Percentiles rank a stretch among this genome's conserved stretches.
phyloP scores from a whole-genome alignment of 1,140 invertebrate genomes.

The Dendrolimus kikuchii region DNA sequence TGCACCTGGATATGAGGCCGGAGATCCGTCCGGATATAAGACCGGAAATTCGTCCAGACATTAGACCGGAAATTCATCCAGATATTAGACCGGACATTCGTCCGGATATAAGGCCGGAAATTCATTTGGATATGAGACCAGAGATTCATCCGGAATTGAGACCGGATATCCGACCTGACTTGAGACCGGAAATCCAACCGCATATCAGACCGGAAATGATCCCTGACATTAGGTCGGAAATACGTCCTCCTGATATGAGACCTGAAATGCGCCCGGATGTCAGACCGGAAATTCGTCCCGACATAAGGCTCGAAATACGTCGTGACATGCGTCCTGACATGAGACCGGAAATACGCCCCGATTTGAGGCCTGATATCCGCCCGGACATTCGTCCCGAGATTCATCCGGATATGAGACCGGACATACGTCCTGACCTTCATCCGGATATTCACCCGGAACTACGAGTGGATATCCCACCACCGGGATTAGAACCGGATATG shows the following conservation, averaged over 20 bases:
- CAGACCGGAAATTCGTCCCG: conserved; percentile 10
- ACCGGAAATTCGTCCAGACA: conserved; percentile 12
- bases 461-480: too few relatives aligned
- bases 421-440: conserved; percentile 8
- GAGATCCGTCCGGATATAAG: conserved; percentile 8
- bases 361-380: conserved; percentile 10
- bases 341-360: conserved; percentile 5
- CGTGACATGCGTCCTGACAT: conserved; percentile 9
- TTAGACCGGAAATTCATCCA: conserved; percentile 12
- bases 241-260: conserved; percentile 10
- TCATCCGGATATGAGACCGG: conserved; percentile 7
- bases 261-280: conserved; percentile 8
- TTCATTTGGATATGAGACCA: conserved; percentile 9
- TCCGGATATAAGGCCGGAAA: conserved; percentile 12
- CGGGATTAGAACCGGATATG: conserved; percentile 5
- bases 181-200: background rate
- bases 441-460: conserved; percentile 11
- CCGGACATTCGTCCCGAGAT: conserved; percentile 9
- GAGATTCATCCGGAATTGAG: background rate
- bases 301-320: conserved; percentile 14
- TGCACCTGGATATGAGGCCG: conserved; percentile 11
- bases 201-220: background rate
- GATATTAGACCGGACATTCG: conserved; percentile 13
- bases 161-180: background rate
- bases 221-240: conserved; percentile 14